A percentile compares a stretch with the other conserved stretches of the same genome.
These are phyloP conservation scores for Chromoteleia sp. DNA, from an alignment of 2,888 invertebrate genomes.

Conservation along the genomic window DNA sequence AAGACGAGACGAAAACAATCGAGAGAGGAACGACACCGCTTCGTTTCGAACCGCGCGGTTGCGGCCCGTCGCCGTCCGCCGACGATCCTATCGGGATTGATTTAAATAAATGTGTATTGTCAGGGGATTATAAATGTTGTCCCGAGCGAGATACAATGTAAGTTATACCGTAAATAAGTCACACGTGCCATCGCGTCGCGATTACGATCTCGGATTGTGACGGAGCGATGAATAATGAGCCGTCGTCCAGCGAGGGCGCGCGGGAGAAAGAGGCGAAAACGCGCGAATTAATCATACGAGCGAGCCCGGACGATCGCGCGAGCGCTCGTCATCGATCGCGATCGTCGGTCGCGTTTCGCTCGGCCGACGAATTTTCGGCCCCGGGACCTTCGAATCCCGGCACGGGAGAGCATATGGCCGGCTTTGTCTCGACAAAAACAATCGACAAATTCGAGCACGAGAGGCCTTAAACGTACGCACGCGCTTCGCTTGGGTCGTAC, in stretches of 20 bases:
- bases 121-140: slow-evolving; percentile 32
- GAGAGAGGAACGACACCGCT: no score
- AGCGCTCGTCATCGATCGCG: slow-evolving; percentile 13
- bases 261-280: slow-evolving; percentile 39
- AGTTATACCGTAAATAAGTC: slow-evolving; percentile 52
- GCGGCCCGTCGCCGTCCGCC: not conserved
- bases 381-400: slow-evolving; percentile 18
- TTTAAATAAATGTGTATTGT: slow-evolving; percentile 24
- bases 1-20: no score
- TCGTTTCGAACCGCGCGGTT: no score
- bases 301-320: slow-evolving; percentile 1
- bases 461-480: slow-evolving; percentile 26
- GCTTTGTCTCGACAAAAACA: slow-evolving; percentile 59
- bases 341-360: no score
- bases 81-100: not conserved
- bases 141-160: slow-evolving; percentile 16
- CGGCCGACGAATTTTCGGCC: slow-evolving; percentile 4
- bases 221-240: slow-evolving; percentile 42
- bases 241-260: no score
- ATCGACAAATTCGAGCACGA: slow-evolving; percentile 25
- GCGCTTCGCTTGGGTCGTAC: slow-evolving; percentile 24
- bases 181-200: slow-evolving; percentile 39
- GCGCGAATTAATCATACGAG: slow-evolving; percentile 46
- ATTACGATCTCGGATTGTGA: slow-evolving; percentile 42
- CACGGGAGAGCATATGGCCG: slow-evolving; percentile 28